These are phyloP conservation scores for Antennarius striatus DNA, from an alignment of 2,113 vertebrate genomes.

Conservation along the genomic window DNA sequence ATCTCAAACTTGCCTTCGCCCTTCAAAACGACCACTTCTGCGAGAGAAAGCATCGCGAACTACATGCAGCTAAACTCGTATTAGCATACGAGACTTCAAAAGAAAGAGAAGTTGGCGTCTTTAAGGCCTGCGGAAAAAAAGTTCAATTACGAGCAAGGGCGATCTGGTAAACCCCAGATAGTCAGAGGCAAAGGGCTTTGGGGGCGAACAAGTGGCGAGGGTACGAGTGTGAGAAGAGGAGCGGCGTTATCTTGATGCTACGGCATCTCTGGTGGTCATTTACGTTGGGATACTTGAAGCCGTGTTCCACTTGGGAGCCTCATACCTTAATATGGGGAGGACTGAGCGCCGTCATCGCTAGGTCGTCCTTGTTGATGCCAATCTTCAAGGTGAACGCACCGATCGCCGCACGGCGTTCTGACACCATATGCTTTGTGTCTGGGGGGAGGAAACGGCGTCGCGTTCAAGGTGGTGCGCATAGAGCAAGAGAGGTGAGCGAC, in stretches of 20 bases:
- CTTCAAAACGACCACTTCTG: conserved; percentile 73
- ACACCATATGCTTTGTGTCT: conserved; percentile 59
- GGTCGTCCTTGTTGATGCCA: conserved; percentile 50
- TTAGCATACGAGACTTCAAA: conserved; percentile 4
- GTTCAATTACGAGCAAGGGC: no score
- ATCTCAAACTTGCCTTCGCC: conserved; percentile 71
- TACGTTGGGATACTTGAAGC: no score
- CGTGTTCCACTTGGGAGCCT: no score
- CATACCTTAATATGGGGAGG: no score
- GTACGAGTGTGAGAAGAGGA: no score
- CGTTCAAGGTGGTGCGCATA: conserved; percentile 43
- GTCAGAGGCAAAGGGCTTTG: no score
- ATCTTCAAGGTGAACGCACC: conserved; percentile 46
- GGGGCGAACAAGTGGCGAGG: no score
- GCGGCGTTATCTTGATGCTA: no score
- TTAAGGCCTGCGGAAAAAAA: no score
- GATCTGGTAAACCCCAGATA: no score
- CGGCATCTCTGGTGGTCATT: no score
- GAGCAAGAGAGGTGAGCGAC: conserved; percentile 31
- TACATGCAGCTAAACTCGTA: no score
- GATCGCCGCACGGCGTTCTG: conserved; percentile 39
- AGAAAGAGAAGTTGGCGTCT: conserved; percentile 1
- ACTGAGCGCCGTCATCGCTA: conserved; percentile 39
- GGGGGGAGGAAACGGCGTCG: conserved; percentile 37
- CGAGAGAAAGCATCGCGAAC: conserved; percentile 1